Conservation (phyloP, 2,797 vertebrate species). For the Melanotaenia boesemani region DNA sequence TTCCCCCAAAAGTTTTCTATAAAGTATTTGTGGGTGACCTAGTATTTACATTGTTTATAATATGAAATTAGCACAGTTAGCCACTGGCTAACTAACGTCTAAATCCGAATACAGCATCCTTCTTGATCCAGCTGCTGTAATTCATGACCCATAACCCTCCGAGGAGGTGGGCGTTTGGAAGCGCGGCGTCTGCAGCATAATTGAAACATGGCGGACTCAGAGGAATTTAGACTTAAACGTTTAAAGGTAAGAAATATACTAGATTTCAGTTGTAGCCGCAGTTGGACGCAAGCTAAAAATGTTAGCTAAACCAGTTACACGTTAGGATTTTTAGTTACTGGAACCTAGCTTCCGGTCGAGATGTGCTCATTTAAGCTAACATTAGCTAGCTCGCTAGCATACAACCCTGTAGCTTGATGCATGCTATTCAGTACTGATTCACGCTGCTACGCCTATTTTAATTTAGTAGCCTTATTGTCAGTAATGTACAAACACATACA, state of each 20-base stretch:
- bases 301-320: no score
- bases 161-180: constrained; percentile 54
- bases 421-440: constrained; percentile 31
- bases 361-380: constrained; percentile 57
- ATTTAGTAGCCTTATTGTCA: neutral
- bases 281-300: accelerated
- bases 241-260: constrained; percentile 64
- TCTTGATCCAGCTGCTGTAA: neutral
- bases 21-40: neutral
- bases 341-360: constrained; percentile 17
- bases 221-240: constrained; percentile 74
- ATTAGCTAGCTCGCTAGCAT: constrained; percentile 50
- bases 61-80: neutral
- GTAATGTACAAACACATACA: neutral
- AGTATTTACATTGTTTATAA: neutral
- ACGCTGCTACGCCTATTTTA: neutral
- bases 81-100: neutral
- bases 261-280: accelerated
- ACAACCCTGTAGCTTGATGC: constrained; percentile 32
- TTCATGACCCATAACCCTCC: constrained; percentile 27
- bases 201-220: constrained; percentile 83
- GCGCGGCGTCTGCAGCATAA: constrained; percentile 69
- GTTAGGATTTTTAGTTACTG: neutral
- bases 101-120: neutral
- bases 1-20: neutral